Evolutionary conservation across 2,797 vertebrate species (phyloP).

Genomic region (Rhyacichthys aspro): DNA sequence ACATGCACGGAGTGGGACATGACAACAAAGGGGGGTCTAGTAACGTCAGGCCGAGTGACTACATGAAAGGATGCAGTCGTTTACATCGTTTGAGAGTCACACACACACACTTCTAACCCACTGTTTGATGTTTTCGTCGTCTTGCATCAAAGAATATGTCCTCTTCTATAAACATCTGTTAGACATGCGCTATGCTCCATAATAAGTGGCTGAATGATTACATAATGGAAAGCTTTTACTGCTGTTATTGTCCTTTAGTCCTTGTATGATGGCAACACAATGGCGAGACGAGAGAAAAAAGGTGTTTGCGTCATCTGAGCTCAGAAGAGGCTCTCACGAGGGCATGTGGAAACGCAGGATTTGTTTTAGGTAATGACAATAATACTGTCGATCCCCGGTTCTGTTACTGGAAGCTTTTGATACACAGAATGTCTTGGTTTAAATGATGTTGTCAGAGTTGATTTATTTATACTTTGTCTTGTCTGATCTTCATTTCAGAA

Average conservation of each 20-base stretch:
- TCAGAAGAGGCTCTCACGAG: too few relatives aligned
- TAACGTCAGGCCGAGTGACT: conserved; percentile 41
- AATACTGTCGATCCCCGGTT: too few relatives aligned
- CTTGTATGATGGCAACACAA: too few relatives aligned
- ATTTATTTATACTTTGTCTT: too few relatives aligned
- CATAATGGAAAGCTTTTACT: conserved; percentile 18
- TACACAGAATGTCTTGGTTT: too few relatives aligned
- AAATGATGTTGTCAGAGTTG: too few relatives aligned
- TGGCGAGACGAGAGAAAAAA: too few relatives aligned
- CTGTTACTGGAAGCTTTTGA: too few relatives aligned
- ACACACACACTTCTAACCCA: not conserved
- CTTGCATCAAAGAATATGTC: conserved; percentile 34
- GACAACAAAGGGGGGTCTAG: conserved; percentile 20
- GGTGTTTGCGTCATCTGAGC: too few relatives aligned
- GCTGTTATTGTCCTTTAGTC: conserved; percentile 9
- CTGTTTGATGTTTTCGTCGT: conserved; percentile 31
- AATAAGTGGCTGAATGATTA: conserved; percentile 19
- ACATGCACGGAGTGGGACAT: conserved; percentile 17
- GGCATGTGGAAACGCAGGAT: too few relatives aligned
- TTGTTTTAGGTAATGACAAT: too few relatives aligned
- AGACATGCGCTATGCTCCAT: not conserved
- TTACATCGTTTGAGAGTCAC: conserved; percentile 29
- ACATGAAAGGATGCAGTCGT: conserved; percentile 46
- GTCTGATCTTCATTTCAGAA: too few relatives aligned
- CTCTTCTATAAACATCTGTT: conserved; percentile 32